Evolutionary conservation across 2,113 vertebrate species (phyloP), one percentile per base, ranked within the genome.

Genomic region (Lophura nycthemera): DNA sequence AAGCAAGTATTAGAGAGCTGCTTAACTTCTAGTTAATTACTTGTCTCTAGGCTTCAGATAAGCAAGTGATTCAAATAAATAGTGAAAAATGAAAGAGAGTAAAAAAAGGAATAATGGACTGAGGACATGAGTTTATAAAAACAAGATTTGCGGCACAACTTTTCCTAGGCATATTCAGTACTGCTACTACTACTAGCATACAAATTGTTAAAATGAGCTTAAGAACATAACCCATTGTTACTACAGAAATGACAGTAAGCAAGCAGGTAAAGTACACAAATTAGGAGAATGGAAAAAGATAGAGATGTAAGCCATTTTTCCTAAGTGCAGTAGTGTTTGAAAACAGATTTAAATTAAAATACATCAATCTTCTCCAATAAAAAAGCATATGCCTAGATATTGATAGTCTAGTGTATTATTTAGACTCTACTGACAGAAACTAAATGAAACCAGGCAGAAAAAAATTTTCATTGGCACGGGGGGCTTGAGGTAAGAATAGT

Each of bases 1-100:
- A 87, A 93, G 38, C n/a, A 93, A 92, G 20, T 71, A 29, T 96
- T 90, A 93, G 60, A 70, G 52, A 22, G 24, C 59, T 90, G 36
- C 29, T 78, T 89, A 48, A 54, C 56, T 88, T 80, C 30, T 69
- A 32, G 72, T 96, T 80, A 42, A 88, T 88, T 78, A 18, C 42
- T 77, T 90, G 54, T 11, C 47, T 86, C 19, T 56, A 64, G 24
- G 13, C 56, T 93, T 86, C 20, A 86, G 90, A 29, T 85, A 83
- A 63, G 43, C 24, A 56, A 50, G 48, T 65, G 19, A 57, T 66
- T 4, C 22, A 50, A 50, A 50, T 1, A 56, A 56, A 47, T 78
- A 45, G 84, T 47, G 20, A 63, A 60, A 79, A 84, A 75, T 15
- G 32, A 40, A 43, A n/a, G 30, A 63, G 16, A 56, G 19, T 18